Evolutionary conservation across 2,888 invertebrate genomes (phyloP).

Genomic region (Willowsia nigromaculata): DNA sequence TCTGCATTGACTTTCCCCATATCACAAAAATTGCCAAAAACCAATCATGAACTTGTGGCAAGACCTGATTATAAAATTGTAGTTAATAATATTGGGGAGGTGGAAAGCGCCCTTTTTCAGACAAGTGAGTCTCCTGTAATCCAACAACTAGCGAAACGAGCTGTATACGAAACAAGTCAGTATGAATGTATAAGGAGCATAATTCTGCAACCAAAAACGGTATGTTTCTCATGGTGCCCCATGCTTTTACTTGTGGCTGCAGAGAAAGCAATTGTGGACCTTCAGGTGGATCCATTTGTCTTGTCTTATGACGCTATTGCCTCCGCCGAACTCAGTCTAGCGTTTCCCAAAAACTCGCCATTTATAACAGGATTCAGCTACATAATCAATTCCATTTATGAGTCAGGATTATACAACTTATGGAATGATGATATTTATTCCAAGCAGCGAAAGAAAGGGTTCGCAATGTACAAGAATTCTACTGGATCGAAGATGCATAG

Average conservation of each 20-base stretch:
- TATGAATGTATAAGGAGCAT: conserved; percentile 31
- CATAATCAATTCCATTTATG: conserved; percentile 20
- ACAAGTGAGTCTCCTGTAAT: conserved; percentile 45
- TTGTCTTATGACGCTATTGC: conserved; percentile 21
- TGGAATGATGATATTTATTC: conserved; percentile 42
- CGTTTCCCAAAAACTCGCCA: conserved; percentile 24
- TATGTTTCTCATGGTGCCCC: conserved; percentile 58
- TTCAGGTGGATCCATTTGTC: conserved; percentile 41
- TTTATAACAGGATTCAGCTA: conserved; percentile 37
- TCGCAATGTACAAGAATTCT: conserved; percentile 20
- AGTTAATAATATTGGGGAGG: conserved; percentile 26
- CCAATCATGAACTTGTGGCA: neutral
- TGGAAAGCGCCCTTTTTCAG: conserved; percentile 16
- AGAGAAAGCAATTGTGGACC: conserved; percentile 26
- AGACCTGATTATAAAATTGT: conserved; percentile 8
- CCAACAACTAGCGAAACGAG: neutral
- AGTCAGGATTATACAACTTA: conserved; percentile 47
- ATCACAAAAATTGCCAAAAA: conserved; percentile 9
- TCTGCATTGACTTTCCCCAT: conserved; percentile 38
- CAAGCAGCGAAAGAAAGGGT: conserved; percentile 32
- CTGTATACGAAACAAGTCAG: neutral
- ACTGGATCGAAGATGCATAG: neutral
- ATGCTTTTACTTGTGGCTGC: conserved; percentile 5
- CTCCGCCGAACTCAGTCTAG: neutral
- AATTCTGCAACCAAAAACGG: conserved; percentile 35